Evolutionary conservation across 2,113 vertebrate genomes (phyloP), one percentile per base, ranked within the genome.

Genomic region (Nasalis larvatus): DNA sequence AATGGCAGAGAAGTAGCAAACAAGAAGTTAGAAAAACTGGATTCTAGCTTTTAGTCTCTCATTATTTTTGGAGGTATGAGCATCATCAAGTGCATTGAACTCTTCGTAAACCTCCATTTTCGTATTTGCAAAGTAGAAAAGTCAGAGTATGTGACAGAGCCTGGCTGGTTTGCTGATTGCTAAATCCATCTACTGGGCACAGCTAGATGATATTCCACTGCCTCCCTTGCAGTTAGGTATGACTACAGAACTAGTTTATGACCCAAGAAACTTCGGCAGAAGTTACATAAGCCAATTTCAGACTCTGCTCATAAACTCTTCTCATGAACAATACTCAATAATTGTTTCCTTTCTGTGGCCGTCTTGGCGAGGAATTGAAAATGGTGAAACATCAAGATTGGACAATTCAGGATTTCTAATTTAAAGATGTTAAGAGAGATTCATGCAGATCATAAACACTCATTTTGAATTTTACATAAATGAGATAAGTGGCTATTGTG

Each of bases 131-230:
- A 92, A 81, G 9, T 83, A 20, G 12, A n/a, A 86, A 20, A 58
- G 21, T 77, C 37, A 74, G 35, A 74, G 8, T 3, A 0, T 40
- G 1, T 86, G 10, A 5, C 10, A 40, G 3, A 76, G 1, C 0
- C 35, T 88, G 37, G 0, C 35, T 90, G 45, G 1, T 25, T 77
- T 78, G 0, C 4, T 95, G 17, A 23, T 80, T 6, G 52, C 12
- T 52, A 76, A 76, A 58, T 71, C 16, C 35, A 42, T 69, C 1
- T 20, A 35, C 6, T 73, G 11, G 17, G 13, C 3, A 25, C 3
- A 52, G 1, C 18, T 13, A n/a, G 37, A 66, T 30, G 35, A 4
- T 5, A 12, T 76, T 92, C 23, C 6, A 11, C 8, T 40, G 17
- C 1, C 1, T 63, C 4, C 21, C 25, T 71, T 54, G 8, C 1